Base-by-base conservation (phyloP, 2,797 vertebrate species). In the Chiloscyllium punctatum region DNA sequence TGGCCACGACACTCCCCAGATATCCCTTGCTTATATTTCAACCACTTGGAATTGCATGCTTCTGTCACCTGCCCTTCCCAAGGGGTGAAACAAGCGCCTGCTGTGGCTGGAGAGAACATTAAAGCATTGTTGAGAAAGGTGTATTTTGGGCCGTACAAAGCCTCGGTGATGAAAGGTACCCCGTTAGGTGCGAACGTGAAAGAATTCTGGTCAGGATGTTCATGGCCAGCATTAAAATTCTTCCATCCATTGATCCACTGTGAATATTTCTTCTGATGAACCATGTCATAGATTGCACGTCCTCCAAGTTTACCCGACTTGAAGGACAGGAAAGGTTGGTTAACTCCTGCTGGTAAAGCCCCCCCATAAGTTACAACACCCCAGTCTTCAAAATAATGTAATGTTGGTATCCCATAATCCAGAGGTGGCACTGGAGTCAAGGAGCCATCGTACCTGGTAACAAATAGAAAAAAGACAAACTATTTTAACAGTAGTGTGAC, bases 341-440 rank as follows among this genome's bases (percentile, higher is more conserved):
- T 99, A 96, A 98, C 98, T 97, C 98, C 98, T 4, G 98, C 97
- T 0, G 98, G 98, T 90, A 99, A 96, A 27, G 98, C 97, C 30
- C 99, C 98, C 96, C 99, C 99, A 0, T 99, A 99, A 0, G 99
- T 99, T 92, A 99, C 99, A 27, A 99, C 99, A 23, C 99, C 99
- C 99, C 99, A 99, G 97, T 99, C 99, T 96, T 99, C 99, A 96
- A 99, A 99, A 97, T 98, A 98, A 97, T 99, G 99, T 66, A 99
- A 97, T 0, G 96, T 97, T 7, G 99, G 97, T 90, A 97, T 97
- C 5, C 98, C 99, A 0, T 98, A 99, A 96, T 99, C 99, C 1
- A 98, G 97, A 0, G 99, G 99, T 87, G 99, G 98, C 42, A 97
- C 97, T 0, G 98, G 96, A 30, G 96, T 97, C 96, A 99, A 97